Evolutionary conservation across 2,113 vertebrate species (phyloP).

Genomic region (Ceyx melanurus): DNA sequence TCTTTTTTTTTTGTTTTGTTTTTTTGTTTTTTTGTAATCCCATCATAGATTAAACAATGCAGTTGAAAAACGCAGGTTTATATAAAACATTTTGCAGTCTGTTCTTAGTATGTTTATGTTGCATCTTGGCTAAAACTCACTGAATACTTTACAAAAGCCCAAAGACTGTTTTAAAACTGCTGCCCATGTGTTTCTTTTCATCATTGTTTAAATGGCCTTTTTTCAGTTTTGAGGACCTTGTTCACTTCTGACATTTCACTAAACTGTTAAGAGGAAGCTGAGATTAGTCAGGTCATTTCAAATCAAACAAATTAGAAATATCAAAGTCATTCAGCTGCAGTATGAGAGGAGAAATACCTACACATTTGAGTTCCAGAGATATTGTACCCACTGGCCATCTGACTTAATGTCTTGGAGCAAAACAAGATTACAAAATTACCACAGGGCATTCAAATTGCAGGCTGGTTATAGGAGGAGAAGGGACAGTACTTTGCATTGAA

Average conservation of each 20-base stretch:
- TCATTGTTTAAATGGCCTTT: constrained; percentile 61
- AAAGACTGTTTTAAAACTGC: constrained; percentile 58
- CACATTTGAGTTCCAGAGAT: not conserved
- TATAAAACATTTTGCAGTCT: not conserved
- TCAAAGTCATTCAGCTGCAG: constrained; percentile 46
- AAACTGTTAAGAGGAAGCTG: constrained; percentile 65
- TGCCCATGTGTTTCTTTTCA: constrained; percentile 67
- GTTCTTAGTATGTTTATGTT: constrained; percentile 31
- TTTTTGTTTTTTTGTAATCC: not conserved
- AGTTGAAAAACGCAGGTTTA: not conserved
- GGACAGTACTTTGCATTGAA: not conserved
- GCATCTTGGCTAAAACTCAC: constrained; percentile 34
- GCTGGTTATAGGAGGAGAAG: rapidly evolving
- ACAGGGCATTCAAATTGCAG: not conserved
- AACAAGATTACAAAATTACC: not conserved
- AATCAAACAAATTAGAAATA: constrained; percentile 14
- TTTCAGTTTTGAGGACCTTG: constrained; percentile 18
- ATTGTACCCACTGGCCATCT: not conserved
- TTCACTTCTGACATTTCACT: constrained; percentile 63
- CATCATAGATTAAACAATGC: not conserved
- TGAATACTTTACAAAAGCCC: constrained; percentile 54
- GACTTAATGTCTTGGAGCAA: not conserved
- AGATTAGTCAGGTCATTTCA: constrained; percentile 64
- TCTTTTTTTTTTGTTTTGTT: too few relatives aligned
- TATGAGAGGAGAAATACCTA: constrained; percentile 15